These are phyloP conservation scores for Cotesia vestalis DNA, from an alignment of 1,140 invertebrate species.

Conservation along the genomic window DNA sequence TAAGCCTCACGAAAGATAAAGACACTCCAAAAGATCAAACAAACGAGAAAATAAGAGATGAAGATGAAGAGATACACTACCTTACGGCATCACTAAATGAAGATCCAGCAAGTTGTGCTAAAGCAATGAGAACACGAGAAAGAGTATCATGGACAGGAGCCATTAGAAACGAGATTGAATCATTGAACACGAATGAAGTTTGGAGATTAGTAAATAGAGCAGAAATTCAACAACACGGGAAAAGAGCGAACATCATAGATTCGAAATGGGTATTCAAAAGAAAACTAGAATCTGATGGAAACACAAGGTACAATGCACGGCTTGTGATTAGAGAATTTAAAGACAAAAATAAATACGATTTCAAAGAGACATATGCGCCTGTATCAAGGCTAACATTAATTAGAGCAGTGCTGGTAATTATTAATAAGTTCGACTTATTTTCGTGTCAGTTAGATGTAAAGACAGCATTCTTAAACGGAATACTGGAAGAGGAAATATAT, in stretches of 20 bases:
- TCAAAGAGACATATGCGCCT: conserved; percentile 33
- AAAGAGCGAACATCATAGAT: conserved; percentile 5
- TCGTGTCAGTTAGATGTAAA: conserved; percentile 53
- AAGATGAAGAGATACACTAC: background rate
- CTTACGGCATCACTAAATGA: conserved; percentile 4
- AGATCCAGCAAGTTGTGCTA: background rate
- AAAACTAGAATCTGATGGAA: background rate
- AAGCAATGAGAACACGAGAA: conserved; percentile 3
- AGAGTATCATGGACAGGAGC: conserved; percentile 5
- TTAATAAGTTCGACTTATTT: conserved; percentile 41
- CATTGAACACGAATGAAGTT: conserved; percentile 15
- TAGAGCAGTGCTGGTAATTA: conserved; percentile 30
- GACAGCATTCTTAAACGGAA: conserved; percentile 54
- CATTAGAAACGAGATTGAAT: conserved; percentile 4
- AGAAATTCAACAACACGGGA: background rate
- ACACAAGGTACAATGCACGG: conserved; percentile 21
- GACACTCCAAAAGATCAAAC: background rate
- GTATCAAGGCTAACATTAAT: conserved; percentile 34
- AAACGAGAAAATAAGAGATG: background rate
- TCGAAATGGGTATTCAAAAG: conserved; percentile 11
- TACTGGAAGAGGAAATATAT: conserved; percentile 57
- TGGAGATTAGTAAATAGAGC: conserved; percentile 6
- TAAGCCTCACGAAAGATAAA: background rate
- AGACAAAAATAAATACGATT: conserved; percentile 25
- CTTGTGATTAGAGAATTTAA: conserved; percentile 32